phyloP scores from a whole-genome alignment of 2,888 invertebrate genomes.

The Fragum sueziense region DNA sequence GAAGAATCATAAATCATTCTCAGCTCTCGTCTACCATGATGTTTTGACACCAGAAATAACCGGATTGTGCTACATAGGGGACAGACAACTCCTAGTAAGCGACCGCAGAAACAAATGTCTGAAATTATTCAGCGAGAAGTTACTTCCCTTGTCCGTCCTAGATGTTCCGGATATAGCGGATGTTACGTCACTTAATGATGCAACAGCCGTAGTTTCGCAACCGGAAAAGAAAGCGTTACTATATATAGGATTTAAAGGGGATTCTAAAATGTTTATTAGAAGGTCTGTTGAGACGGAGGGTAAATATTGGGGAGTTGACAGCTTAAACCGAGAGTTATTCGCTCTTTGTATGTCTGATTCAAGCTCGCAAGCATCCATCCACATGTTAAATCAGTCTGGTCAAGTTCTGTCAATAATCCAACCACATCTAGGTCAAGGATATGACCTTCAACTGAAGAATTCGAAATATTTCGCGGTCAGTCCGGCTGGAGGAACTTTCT shows the following conservation, averaged over 20 bases:
- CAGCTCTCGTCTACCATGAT: slow-evolving; percentile 9
- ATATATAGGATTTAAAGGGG: slow-evolving; percentile 9
- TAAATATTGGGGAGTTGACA: slow-evolving; percentile 30
- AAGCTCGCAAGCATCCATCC: not conserved
- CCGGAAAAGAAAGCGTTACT: slow-evolving; percentile 7
- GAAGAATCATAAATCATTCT: slow-evolving; percentile 1
- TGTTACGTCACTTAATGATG: slow-evolving; percentile 26
- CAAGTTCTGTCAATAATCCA: slow-evolving; percentile 26
- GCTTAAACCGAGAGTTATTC: slow-evolving; percentile 27
- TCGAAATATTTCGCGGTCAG: slow-evolving; percentile 25
- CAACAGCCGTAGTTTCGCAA: slow-evolving; percentile 13
- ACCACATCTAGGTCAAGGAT: not conserved
- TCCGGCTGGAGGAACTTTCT: slow-evolving; percentile 37
- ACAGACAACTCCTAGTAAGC: slow-evolving; percentile 18
- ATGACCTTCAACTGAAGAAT: not conserved
- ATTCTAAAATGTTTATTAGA: slow-evolving; percentile 9
- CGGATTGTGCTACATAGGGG: slow-evolving; percentile 17
- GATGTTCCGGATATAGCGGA: slow-evolving; percentile 22
- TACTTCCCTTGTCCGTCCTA: slow-evolving; percentile 5
- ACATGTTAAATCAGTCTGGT: slow-evolving; percentile 23
- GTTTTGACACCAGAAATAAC: slow-evolving; percentile 8
- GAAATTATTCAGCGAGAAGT: slow-evolving; percentile 25
- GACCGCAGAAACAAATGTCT: slow-evolving; percentile 26
- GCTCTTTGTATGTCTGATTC: slow-evolving; percentile 22
- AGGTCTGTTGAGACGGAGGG: slow-evolving; percentile 15